Evolutionary conservation across 2,113 vertebrate genomes (phyloP).

Genomic region (Campylomormyrus tamandua): DNA sequence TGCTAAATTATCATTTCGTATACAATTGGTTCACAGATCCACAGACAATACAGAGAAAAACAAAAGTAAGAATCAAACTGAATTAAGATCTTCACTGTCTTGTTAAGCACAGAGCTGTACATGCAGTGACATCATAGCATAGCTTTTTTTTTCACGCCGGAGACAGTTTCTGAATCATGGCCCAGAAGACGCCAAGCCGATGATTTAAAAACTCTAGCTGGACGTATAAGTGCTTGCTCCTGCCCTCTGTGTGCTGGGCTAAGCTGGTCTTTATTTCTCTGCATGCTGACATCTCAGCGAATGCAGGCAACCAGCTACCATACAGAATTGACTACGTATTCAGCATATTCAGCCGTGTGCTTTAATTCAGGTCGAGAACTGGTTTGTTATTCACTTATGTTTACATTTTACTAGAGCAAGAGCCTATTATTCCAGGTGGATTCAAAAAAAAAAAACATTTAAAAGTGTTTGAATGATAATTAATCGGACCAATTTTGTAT

Average conservation of each 20-base stretch:
- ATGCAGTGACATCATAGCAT: not conserved
- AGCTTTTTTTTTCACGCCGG: not conserved
- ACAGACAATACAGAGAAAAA: not conserved
- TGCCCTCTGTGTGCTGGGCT: not conserved
- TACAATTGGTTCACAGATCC: not conserved
- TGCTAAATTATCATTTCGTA: not conserved
- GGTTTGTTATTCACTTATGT: not conserved
- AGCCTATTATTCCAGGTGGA: not conserved
- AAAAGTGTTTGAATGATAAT: not conserved
- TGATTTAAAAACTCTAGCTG: not conserved
- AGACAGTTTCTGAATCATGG: not conserved
- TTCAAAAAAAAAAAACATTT: not conserved
- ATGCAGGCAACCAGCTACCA: not conserved
- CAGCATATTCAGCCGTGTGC: not conserved
- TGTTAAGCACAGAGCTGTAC: not conserved
- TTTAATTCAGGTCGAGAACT: not conserved
- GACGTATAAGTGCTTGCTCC: not conserved
- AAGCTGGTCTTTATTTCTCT: not conserved
- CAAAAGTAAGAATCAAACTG: not conserved
- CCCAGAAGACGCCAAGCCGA: not conserved
- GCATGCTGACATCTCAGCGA: not conserved
- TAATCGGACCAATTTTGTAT: not conserved
- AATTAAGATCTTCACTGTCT: not conserved
- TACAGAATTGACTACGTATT: not conserved
- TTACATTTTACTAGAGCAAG: not conserved